phyloP scores from a whole-genome alignment of 2,888 invertebrate species.

The Lasioglossum lativentre region DNA sequence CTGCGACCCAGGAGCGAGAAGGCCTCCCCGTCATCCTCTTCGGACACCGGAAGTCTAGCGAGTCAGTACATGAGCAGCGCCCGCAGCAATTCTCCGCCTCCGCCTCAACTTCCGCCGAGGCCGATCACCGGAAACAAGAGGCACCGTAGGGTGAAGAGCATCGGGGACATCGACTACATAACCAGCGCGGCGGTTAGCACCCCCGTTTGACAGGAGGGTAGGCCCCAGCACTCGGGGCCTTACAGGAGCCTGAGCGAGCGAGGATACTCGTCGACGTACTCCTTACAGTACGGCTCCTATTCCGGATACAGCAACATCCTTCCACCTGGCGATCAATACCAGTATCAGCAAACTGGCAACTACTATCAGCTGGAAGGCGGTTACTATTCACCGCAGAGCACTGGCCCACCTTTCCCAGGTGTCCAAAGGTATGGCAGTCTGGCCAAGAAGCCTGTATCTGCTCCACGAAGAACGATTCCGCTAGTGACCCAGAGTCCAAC shows the following conservation, averaged over 20 bases:
- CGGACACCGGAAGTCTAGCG: slow-evolving; percentile 86
- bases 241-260: slow-evolving; percentile 83
- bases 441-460: slow-evolving; percentile 81
- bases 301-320: slow-evolving; percentile 81
- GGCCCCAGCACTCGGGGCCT: slow-evolving; percentile 83
- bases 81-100: slow-evolving; percentile 87
- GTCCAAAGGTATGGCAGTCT: slow-evolving; percentile 82
- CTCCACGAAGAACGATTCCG: slow-evolving; percentile 72
- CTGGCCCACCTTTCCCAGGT: slow-evolving; percentile 79
- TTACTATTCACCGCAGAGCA: slow-evolving; percentile 82
- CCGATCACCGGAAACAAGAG: slow-evolving; percentile 73
- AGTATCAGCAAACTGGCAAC: slow-evolving; percentile 73
- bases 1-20: slow-evolving; percentile 87
- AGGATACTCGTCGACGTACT: slow-evolving; percentile 81
- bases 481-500: slow-evolving; percentile 55
- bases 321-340: slow-evolving; percentile 76
- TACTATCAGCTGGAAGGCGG: slow-evolving; percentile 81
- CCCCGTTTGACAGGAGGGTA: slow-evolving; percentile 83
- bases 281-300: slow-evolving; percentile 81
- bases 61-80: slow-evolving; percentile 86
- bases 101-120: slow-evolving; percentile 84
- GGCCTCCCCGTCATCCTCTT: slow-evolving; percentile 89
- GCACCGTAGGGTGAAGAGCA: slow-evolving; percentile 79
- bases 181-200: slow-evolving; percentile 81
- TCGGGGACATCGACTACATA: slow-evolving; percentile 89